Base-by-base conservation (phyloP, 2,797 vertebrate species). In the Artibeus jamaicensis region DNA sequence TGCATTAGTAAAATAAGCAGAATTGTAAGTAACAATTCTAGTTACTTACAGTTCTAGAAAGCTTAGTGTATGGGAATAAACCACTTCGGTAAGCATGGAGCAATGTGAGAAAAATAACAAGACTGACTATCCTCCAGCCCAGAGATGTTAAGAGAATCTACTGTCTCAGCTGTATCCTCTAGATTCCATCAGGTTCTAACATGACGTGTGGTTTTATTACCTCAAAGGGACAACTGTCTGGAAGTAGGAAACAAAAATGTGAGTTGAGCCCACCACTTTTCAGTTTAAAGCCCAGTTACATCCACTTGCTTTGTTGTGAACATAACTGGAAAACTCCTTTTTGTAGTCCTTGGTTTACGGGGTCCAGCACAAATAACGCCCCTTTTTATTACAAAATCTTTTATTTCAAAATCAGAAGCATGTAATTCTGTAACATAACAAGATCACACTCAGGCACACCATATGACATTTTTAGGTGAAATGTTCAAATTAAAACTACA, bases 191-290 rank as follows among this genome's bases (percentile, higher is more conserved):
- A 68, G 42, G 24, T 88, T 86, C n/a, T 65, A 78, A 86, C 37
- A 21, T 67, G 57, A 11, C 32, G 46, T 5, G 68, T 71, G 65
- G 34, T 82, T 92, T 88, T 85, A 90, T 65, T 76, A 71, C 50
- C 84, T 89, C 76, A 84, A 82, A 77, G 37, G 68, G 10, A 59
- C 50, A 89, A 87, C 0, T 29, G 67, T 87, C 24, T 48, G 39
- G 46, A 44, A 85, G 32, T 37, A 15, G 62, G 42, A 94, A 95
- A 93, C 24, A 86, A 93, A 97, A 93, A 82, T 46, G 62, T 81
- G 26, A 93, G 42, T 74, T 90, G 65, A 55, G 90, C 89, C 18
- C 76, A 87, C 18, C 37, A 85, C 34, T 93, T 95, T 83, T 50
- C 48, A 89, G 59, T 24, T 82, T 89, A 67, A 92, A 65, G 18